Percentiles rank a stretch among this genome's conserved stretches.
Conservation (phyloP, 1,140 invertebrate genomes). For the Cotesia glomerata region DNA sequence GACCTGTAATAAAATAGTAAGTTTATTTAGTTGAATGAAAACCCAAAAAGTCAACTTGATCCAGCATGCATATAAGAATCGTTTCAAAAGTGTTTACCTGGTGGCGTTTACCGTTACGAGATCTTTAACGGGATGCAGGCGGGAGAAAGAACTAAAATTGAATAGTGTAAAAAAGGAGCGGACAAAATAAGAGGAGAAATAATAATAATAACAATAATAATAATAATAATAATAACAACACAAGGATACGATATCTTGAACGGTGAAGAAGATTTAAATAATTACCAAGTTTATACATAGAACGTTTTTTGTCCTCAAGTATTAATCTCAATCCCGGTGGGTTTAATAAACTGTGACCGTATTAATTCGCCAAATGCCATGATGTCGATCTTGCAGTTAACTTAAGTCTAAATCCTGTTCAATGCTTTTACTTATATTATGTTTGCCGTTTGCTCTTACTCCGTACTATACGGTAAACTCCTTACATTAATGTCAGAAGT, state of each 20-base stretch:
- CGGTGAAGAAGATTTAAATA: not conserved
- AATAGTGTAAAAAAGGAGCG: constrained; percentile 8
- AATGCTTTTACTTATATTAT: not conserved
- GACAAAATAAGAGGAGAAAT: constrained; percentile 1
- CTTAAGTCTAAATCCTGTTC: not conserved
- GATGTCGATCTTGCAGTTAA: no score
- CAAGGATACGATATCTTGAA: not conserved
- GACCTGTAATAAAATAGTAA: no score
- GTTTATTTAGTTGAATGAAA: not conserved
- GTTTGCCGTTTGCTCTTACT: not conserved
- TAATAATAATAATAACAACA: not conserved
- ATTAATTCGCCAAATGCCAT: constrained; percentile 3
- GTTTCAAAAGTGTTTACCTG: constrained; percentile 33
- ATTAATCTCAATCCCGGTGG: no score
- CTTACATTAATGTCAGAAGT: constrained; percentile 21
- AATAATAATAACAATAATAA: no score
- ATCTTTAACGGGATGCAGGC: constrained; percentile 49
- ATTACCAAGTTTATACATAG: not conserved
- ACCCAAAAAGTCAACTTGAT: not conserved
- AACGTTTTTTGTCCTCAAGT: no score
- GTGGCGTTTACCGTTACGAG: constrained; percentile 46
- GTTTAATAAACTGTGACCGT: not conserved
- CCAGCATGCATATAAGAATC: constrained; percentile 6
- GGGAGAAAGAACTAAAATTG: constrained; percentile 29
- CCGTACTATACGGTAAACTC: not conserved